Base-by-base conservation (phyloP, 2,113 vertebrate genomes). In the Syngnathus typhle region DNA sequence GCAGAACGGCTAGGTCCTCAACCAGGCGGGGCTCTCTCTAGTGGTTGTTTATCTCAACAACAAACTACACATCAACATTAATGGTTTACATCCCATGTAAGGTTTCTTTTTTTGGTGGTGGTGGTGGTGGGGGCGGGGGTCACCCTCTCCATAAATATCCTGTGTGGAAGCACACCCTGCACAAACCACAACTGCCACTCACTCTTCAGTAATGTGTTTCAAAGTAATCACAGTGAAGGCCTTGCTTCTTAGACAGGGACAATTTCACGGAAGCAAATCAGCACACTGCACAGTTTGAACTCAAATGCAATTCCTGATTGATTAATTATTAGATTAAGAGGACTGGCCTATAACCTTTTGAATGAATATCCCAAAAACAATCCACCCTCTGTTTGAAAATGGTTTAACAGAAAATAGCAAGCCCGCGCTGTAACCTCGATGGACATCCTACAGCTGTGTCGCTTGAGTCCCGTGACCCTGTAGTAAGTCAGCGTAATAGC, bases 401-500 rank as follows among this genome's bases (percentile, higher is more conserved):
- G 12, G 4, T 38, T 1, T 36, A 56, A 56, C 55, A 36, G 36
- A 23, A 23, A 5, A 3, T 2, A 7, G 11, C 11, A 41, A 61
- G 18, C 19, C 60, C 52, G 39, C 64, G 56, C 13, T 1, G 38
- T 81, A 71, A 78, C 69, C 51, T 6, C 13, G 54, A 64, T 19
- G 5, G 47, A 19, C 61, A 23, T 65, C 61, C 39, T 41, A 27
- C 32, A 56, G 46, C 65, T 65, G 13, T 13, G 18, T 37, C 32
- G 65, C 46, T 71, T 44, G 44, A 32, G 67, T 80, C 52, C 55
- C n/a, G 32, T 78, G 73, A 79, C 59, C 76, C 67, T 60, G 62
- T 71, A 75, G 69, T 72, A 76, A 67, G 74, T 68, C 74, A 64
- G 64, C 0, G 70, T 59, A 70, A 75, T 52, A 64, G 77, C 71